Base-by-base conservation (phyloP, 2,797 vertebrate genomes). In the Heliangelus exortis region DNA sequence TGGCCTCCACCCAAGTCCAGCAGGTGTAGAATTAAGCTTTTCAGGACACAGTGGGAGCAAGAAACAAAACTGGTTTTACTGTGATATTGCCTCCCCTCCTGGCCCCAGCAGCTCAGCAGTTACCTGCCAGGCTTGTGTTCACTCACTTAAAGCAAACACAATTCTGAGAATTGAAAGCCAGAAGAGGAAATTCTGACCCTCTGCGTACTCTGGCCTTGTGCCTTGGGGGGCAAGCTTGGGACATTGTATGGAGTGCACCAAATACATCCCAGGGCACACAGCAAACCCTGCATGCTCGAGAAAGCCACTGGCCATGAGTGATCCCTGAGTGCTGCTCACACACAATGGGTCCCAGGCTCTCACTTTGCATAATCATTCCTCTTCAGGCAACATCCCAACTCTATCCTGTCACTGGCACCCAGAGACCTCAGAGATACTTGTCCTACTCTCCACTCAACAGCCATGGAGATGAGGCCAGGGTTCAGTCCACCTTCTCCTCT, bases 181-280 rank as follows among this genome's bases (percentile, higher is more conserved):
- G 53, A 21, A 63, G 18, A 51, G 45, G 21, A 1, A 1, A 31
- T 28, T 63, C 83, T 48, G n/a, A 79, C 47, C 59, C 45, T 48
- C 11, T 17, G 54, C 0, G 0, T 61, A 11, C 41, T 34, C 36
- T 1, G 0, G 41, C 58, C 59, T 59, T 10, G 12, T 45, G 39
- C 2, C 41, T 16, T 47, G 45, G 48, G 10, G 39, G 75, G 41
- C 36, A 25, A 54, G 18, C 22, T 57, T 66, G 41, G 48, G 18
- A 36, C 0, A 0, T 28, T 25, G n/a, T 16, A 29, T 78, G n/a
- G 55, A 66, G 29, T 9, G 33, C 36, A 22, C 31, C 1, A 1
- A 53, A 36, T n/a, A 45, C 20, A 41, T 22, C 36, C 9, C 58
- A 0, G 2, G 15, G 54, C 45, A n/a, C 22, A 43, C 5, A 78